Percentiles rank a stretch among this genome's conserved stretches.
Conservation (phyloP, 2,797 vertebrate genomes). For the Rhinophrynus dorsalis region DNA sequence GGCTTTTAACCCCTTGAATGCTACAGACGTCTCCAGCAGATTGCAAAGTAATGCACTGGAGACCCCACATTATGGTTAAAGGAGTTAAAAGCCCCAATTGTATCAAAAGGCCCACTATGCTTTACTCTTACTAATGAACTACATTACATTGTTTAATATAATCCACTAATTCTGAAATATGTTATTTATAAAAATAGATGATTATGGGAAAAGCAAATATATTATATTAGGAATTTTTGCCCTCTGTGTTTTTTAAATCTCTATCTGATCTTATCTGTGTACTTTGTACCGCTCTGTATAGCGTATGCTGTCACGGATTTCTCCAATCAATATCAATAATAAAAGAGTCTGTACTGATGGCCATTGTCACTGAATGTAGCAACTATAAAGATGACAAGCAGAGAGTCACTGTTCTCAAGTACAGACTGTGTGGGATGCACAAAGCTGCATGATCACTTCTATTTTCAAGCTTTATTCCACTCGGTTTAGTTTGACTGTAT, state of each 20-base stretch:
- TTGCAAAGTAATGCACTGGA: too few relatives aligned
- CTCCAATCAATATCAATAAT: constrained; percentile 11
- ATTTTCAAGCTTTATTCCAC: background rate
- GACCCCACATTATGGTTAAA: too few relatives aligned
- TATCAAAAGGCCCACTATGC: too few relatives aligned
- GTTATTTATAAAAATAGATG: background rate
- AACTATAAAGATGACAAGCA: background rate
- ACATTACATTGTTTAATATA: too few relatives aligned
- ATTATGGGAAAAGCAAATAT: constrained; percentile 20
- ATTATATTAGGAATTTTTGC: background rate
- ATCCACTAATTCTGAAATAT: too few relatives aligned
- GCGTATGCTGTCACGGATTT: background rate
- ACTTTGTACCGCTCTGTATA: background rate
- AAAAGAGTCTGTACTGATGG: constrained; percentile 3
- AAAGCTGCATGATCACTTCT: background rate
- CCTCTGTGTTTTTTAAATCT: background rate
- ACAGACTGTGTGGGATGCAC: background rate
- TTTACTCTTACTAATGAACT: too few relatives aligned
- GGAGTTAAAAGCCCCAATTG: too few relatives aligned
- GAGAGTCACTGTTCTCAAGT: background rate
- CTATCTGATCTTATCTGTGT: background rate
- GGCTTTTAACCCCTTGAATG: too few relatives aligned
- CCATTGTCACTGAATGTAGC: background rate
- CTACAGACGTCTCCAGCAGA: too few relatives aligned
- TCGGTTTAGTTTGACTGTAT: background rate